Conservation (phyloP, 2,888 invertebrate genomes). For the Lacanobia wlatinum region DNA sequence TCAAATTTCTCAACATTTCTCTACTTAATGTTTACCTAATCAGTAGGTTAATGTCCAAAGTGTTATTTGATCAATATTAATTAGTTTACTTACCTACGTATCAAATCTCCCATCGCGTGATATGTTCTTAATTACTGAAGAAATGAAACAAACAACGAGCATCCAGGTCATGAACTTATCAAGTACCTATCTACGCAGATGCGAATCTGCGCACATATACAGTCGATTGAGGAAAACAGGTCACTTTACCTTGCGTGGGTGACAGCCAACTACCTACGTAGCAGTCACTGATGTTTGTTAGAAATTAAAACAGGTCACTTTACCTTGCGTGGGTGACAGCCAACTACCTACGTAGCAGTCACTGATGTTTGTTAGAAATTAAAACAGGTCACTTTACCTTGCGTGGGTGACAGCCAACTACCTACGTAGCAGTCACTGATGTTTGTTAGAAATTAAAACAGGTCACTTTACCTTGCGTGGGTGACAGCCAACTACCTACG, state of each 20-base stretch:
- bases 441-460: constrained; percentile 40
- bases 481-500: constrained; percentile 2
- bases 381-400: constrained; percentile 43
- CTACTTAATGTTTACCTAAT: neutral
- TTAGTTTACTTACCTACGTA: neutral
- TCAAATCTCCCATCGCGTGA: constrained; percentile 5
- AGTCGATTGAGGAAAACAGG: constrained; percentile 45
- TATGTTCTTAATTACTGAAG: constrained; percentile 31
- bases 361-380: neutral
- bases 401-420: constrained; percentile 5
- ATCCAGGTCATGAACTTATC: constrained; percentile 43
- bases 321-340: constrained; percentile 14
- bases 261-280: constrained; percentile 3
- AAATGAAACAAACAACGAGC: constrained; percentile 30
- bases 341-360: neutral
- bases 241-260: constrained; percentile 18
- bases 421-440: neutral
- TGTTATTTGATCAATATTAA: neutral
- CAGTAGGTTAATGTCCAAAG: neutral
- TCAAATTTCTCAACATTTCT: neutral
- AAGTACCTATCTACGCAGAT: constrained; percentile 29
- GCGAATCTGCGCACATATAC: neutral
- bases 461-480: constrained; percentile 27
- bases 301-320: constrained; percentile 51
- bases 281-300: neutral